Evolutionary conservation across 2,113 vertebrate genomes (phyloP).

Genomic region (Rhegmatorhina hoffmannsi): DNA sequence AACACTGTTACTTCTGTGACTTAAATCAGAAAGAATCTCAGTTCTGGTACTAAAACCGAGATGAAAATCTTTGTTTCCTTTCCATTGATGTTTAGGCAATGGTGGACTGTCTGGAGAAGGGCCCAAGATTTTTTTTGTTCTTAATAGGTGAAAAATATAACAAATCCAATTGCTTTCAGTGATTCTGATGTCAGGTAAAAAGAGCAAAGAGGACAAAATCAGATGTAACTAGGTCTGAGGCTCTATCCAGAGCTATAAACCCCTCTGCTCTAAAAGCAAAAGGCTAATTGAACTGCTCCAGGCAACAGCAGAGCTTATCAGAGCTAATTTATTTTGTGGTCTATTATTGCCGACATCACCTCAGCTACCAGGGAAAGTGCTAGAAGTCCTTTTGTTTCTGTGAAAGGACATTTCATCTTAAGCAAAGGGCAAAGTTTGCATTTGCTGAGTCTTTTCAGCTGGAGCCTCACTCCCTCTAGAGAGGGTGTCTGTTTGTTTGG

Average conservation of each 20-base stretch:
- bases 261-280: conserved; percentile 29
- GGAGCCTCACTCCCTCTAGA: neutral
- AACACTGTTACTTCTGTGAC: neutral
- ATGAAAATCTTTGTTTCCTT: neutral
- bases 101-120: neutral
- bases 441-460: neutral
- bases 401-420: conserved; percentile 25
- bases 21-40: neutral
- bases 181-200: neutral
- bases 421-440: neutral
- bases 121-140: neutral
- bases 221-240: neutral
- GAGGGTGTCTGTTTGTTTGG: neutral
- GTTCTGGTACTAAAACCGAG: neutral
- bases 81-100: neutral
- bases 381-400: neutral
- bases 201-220: conserved; percentile 1
- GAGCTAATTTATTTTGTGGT: conserved; percentile 41
- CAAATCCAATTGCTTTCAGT: neutral
- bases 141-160: neutral
- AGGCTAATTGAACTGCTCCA: conserved; percentile 54
- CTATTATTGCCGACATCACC: neutral
- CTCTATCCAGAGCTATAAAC: neutral
- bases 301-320: conserved; percentile 59
- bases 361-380: neutral